Base-by-base conservation (phyloP, 1,140 invertebrate species). In the Nilaparvata lugens region DNA sequence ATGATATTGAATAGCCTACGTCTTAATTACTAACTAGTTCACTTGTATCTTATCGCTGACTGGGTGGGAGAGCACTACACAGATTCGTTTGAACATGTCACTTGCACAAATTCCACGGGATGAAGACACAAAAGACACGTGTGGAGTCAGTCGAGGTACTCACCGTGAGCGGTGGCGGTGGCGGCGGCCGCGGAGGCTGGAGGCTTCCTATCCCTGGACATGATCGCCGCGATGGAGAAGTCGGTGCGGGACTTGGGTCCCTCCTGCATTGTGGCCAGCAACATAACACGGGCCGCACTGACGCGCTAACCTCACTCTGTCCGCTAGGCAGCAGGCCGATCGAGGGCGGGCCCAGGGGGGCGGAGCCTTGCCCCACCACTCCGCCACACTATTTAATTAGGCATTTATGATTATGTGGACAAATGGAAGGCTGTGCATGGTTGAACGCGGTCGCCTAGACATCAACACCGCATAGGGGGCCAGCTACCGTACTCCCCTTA, bases 201-300 rank as follows among this genome's bases (percentile, higher is more conserved):
- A 48, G 45, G 45, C 45, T 48, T 48, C 21, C 16, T 18, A 48
- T 48, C 45, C 21, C 45, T 18, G 45, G 45, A 48, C 45, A 48
- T 48, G 45, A 48, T 48, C 45, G 45, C 45, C 21, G 45, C 45
- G 45, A 48, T 48, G 45, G 45, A 48, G 45, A 48, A 48, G 21
- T 48, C 45, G 16, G 45, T 48, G 18, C 45, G 45, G 45, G 45
- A 23, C 45, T 48, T 48, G 5, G 16, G 45, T 23, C 45, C 45
- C 45, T 48, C 45, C 21, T 48, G 45, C 45, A 48, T 48, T 18
- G 45, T 48, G 45, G 45, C 45, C 45, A 48, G 21, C 45, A 48
- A 23, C 45, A 48, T 48, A 19, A 18, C 31, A 35, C 45, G 21
- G 45, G 45, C 45, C 45, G 45, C 45, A 48, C 45, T 48, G 45